phyloP scores from a whole-genome alignment of 2,888 invertebrate species.

The Pyrochroa serraticornis region DNA sequence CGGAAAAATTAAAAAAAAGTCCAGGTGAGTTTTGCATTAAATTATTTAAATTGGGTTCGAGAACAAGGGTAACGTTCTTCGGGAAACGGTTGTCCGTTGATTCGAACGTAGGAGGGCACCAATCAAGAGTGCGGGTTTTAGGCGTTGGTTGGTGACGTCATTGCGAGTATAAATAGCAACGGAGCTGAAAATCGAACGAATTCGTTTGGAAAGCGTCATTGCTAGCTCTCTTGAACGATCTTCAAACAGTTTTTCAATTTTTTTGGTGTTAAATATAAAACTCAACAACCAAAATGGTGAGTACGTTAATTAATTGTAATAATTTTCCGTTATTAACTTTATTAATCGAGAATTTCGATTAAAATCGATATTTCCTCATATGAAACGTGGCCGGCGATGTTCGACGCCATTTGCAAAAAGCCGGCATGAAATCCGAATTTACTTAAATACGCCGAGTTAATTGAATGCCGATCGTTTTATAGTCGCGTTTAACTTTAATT shows the following conservation, averaged over 20 bases:
- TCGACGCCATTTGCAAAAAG: constrained; percentile 12
- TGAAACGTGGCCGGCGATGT: not conserved
- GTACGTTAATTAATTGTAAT: constrained; percentile 28
- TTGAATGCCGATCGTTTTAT: too few species aligned
- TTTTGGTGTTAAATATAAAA: constrained; percentile 39
- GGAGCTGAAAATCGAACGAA: constrained; percentile 59
- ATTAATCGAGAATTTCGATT: not conserved
- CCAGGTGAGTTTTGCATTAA: not conserved
- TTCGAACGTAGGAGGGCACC: constrained; percentile 48
- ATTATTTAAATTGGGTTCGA: constrained; percentile 19
- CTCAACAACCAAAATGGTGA: constrained; percentile 48
- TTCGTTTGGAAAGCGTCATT: constrained; percentile 75
- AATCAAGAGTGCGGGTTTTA: constrained; percentile 57
- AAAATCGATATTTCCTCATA: too few species aligned
- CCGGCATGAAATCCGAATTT: constrained; percentile 5
- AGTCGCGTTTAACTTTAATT: too few species aligned
- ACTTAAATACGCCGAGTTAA: too few species aligned
- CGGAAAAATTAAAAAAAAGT: not conserved
- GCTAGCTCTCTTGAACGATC: constrained; percentile 62
- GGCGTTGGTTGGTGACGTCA: constrained; percentile 63
- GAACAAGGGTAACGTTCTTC: constrained; percentile 35
- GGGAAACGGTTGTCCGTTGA: constrained; percentile 41
- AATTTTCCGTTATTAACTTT: not conserved
- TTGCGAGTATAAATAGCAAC: constrained; percentile 64
- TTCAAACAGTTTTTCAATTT: constrained; percentile 31